phyloP scores from a whole-genome alignment of 2,888 invertebrate species.

The Callinectes sapidus region DNA sequence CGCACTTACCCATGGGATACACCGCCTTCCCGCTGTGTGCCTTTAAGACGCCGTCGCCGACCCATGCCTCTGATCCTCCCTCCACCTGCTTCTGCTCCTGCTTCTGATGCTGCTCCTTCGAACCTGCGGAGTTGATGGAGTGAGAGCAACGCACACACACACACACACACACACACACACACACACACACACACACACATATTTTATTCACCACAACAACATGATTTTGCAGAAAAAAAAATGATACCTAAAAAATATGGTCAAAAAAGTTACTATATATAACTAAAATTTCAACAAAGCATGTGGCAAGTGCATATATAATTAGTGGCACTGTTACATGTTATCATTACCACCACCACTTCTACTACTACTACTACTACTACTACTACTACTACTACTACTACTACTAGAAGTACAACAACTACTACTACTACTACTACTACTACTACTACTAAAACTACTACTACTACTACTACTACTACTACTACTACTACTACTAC shows the following conservation, averaged over 20 bases:
- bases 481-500: neutral
- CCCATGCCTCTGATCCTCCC: neutral
- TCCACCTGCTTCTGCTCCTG: neutral
- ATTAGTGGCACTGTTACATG: neutral
- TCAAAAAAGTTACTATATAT: too few relatives aligned
- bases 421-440: slow-evolving; percentile 15
- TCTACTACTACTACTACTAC: slow-evolving; percentile 17
- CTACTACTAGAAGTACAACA: slow-evolving; percentile 29
- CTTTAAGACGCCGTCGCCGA: slow-evolving; percentile 7
- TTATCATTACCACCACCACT: neutral
- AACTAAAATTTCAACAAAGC: too few relatives aligned
- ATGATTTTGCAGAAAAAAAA: too few relatives aligned
- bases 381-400: slow-evolving; percentile 45
- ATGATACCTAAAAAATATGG: too few relatives aligned
- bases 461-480: neutral
- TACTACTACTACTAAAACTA: neutral
- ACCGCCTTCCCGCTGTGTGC: slow-evolving; percentile 36
- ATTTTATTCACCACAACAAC: too few relatives aligned
- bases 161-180: neutral
- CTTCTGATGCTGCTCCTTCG: neutral
- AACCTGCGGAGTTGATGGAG: neutral
- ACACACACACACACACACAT: neutral
- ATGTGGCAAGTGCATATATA: too few relatives aligned
- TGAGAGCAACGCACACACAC: neutral
- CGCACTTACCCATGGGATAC: neutral